A percentile compares a stretch with the other conserved stretches of the same genome.
These are phyloP conservation scores for Myrmophylax atrothorax DNA, from an alignment of 2,113 vertebrate species.

Conservation along the genomic window DNA sequence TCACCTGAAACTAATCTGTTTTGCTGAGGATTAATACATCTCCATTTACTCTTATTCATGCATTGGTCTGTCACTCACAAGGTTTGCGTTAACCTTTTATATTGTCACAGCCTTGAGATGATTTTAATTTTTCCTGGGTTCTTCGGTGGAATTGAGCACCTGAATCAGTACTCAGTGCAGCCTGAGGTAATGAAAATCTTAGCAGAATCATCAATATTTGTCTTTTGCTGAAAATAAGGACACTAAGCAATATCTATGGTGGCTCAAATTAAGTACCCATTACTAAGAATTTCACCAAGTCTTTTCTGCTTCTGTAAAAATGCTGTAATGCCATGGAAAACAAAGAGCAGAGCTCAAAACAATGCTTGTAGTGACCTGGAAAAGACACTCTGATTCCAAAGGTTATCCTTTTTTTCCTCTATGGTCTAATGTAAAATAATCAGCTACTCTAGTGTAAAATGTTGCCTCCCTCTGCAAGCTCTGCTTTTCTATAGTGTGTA, in stretches of 20 bases:
- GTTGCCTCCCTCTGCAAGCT: background rate
- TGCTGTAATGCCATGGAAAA: background rate
- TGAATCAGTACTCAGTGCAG: background rate
- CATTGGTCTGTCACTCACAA: background rate
- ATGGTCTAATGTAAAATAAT: background rate
- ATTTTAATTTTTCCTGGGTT: background rate
- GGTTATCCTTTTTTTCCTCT: background rate
- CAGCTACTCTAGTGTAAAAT: background rate
- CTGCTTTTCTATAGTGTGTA: background rate
- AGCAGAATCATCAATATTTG: background rate
- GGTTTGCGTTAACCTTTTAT: background rate
- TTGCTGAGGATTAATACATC: background rate
- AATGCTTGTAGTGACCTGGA: background rate
- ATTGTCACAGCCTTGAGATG: background rate
- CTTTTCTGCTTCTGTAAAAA: background rate
- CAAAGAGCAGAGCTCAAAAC: background rate
- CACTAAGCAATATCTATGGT: background rate
- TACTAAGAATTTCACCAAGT: background rate
- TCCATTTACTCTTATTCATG: background rate
- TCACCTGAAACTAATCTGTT: background rate
- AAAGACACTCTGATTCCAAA: background rate
- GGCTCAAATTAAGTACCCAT: background rate
- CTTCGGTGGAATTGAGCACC: background rate
- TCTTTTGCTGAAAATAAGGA: background rate
- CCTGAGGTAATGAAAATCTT: background rate